phyloP scores from a whole-genome alignment of 2,113 vertebrate genomes.

The Okapia johnstoni region DNA sequence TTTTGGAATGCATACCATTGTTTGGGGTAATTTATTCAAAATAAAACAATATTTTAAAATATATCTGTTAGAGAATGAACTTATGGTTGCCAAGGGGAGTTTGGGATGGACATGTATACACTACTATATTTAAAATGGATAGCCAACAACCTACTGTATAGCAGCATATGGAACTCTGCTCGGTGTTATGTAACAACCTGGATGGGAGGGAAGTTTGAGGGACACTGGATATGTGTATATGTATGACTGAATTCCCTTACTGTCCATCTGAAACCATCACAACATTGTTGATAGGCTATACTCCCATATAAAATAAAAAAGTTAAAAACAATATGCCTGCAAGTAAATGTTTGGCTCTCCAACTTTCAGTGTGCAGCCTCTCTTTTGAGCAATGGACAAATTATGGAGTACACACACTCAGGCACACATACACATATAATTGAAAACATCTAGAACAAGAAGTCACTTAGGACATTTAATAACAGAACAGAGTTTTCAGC shows the following conservation, averaged over 20 bases:
- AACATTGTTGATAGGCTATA: background rate
- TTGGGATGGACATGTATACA: background rate
- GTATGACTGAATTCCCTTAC: background rate
- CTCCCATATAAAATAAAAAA: background rate
- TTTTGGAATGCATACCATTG: background rate
- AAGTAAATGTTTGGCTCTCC: background rate
- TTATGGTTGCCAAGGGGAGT: background rate
- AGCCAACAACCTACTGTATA: background rate
- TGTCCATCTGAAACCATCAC: background rate
- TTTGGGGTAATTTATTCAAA: background rate
- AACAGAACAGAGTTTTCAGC: background rate
- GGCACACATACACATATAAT: background rate
- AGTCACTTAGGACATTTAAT: background rate
- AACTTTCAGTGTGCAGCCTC: background rate
- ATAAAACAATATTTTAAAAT: background rate
- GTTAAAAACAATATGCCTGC: background rate
- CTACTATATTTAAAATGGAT: background rate
- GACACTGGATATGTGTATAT: background rate
- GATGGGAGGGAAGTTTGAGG: background rate
- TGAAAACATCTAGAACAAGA: background rate
- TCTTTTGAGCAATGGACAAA: background rate
- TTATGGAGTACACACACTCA: fast-evolving
- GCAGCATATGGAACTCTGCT: background rate
- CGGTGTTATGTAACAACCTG: background rate
- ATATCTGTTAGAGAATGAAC: background rate